Percentiles rank a stretch among this genome's conserved stretches.
Conservation (phyloP, 2,888 invertebrate species). For the Marasmarcha lunaedactyla region DNA sequence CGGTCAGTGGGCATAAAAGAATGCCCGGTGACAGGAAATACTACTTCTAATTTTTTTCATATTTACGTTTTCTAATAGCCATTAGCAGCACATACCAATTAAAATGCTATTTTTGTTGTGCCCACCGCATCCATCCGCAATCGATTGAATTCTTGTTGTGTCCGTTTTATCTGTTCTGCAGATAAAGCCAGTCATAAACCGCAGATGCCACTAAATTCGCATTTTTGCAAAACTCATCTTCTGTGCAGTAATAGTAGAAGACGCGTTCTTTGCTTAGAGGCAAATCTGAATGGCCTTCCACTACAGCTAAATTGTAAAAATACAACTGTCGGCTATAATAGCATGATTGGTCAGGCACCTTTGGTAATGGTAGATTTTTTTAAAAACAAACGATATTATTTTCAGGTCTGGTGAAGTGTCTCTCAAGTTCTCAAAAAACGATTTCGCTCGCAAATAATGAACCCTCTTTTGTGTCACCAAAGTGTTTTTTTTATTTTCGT, state of each 20-base stretch:
- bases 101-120: conserved; percentile 15
- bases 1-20: too few species aligned
- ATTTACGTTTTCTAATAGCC: conserved; percentile 8
- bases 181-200: conserved; percentile 13
- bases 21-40: conserved; percentile 4
- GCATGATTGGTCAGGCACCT: conserved; percentile 19
- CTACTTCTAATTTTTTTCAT: not conserved
- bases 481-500: conserved; percentile 18
- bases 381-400: conserved; percentile 25
- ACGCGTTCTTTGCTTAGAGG: conserved; percentile 18
- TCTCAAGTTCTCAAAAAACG: conserved; percentile 19
- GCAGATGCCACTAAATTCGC: conserved; percentile 13
- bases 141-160: conserved; percentile 12
- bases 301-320: conserved; percentile 17
- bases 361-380: conserved; percentile 23
- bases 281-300: conserved; percentile 8
- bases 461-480: conserved; percentile 19
- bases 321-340: conserved; percentile 17
- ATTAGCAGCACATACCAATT: conserved; percentile 11
- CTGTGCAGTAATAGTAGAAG: conserved; percentile 20
- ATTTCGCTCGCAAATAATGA: conserved; percentile 18
- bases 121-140: conserved; percentile 15
- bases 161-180: conserved; percentile 15
- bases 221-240: conserved; percentile 16
- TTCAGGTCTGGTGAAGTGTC: conserved; percentile 15